Evolutionary conservation across 2,797 vertebrate species (phyloP).

Genomic region (Sciaenops ocellatus): DNA sequence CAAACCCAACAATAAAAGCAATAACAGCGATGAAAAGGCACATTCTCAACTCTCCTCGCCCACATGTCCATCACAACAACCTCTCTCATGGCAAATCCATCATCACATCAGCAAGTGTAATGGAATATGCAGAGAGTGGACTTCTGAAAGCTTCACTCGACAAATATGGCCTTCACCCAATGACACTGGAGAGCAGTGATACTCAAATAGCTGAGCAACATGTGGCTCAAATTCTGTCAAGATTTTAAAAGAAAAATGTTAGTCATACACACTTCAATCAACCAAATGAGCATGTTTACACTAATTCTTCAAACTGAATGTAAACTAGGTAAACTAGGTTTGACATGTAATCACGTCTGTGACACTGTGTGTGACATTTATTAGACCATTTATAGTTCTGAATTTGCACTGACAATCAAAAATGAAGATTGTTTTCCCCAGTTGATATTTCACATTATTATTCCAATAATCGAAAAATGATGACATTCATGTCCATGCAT

Average conservation of each 20-base stretch:
- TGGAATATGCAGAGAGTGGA: conserved; percentile 14
- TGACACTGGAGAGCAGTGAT: neutral
- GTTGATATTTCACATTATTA: too few relatives aligned
- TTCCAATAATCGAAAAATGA: neutral
- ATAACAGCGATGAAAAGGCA: conserved; percentile 1
- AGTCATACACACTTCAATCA: neutral
- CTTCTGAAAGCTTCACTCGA: conserved; percentile 12
- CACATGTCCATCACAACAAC: neutral
- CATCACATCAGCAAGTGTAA: conserved; percentile 19
- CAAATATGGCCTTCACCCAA: neutral
- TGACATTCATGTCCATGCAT: too few relatives aligned
- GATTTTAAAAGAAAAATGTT: neutral
- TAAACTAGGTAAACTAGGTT: neutral
- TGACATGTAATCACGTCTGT: neutral
- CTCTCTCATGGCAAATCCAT: conserved; percentile 5
- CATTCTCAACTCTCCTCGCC: conserved; percentile 3
- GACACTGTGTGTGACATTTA: neutral
- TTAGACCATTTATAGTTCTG: neutral
- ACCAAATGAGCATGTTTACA: neutral
- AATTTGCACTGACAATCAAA: neutral
- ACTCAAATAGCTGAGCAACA: neutral
- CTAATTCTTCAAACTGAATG: too few relatives aligned
- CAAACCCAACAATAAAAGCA: neutral
- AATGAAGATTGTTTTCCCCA: neutral
- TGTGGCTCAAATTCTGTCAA: neutral